Base-by-base conservation (phyloP, 2,797 vertebrate genomes). In the Rhinoraja longicauda region DNA sequence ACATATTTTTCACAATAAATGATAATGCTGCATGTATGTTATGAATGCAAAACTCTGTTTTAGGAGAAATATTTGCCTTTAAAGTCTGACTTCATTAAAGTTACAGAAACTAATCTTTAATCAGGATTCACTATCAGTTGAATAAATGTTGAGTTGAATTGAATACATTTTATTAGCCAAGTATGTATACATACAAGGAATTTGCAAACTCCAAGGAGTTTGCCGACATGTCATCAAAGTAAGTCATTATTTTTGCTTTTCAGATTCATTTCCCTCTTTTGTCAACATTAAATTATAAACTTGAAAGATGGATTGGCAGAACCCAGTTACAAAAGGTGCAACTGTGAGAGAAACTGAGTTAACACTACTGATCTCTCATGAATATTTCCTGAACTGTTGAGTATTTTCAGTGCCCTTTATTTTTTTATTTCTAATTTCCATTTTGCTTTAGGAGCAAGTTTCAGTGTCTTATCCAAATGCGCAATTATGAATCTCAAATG, bases 1-100 rank as follows among this genome's bases (percentile, higher is more conserved):
- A 53, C 36, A 75, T 92, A 73, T 92, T 92, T 90, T 75, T 73
- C 64, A 75, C 70, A 72, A 73, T 92, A 92, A 53, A 92, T 53
- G 45, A 73, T 92, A 73, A 75, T 53, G 53, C 70, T 72, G 26
- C 19, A 70, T 90, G 64, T 90, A 64, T 64, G 17, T 90, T 79
- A 9, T 84, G 13, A 32, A 77, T 84, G 81, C 24, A 29, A 32
- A 57, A 59, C 7, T 57, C 21, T 84, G 3, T 70, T 70, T 72
- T 36, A 12, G 84, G 6, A 62, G 13, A 32, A 64, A 59, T 36
- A 88, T 39, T 88, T 88, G n/a, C 13, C 45, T 59, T 67, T 86
- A 62, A 86, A 29, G 7, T 67, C 12, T 73, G n/a, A 39, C 45
- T 90, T 70, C 1, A 92, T 73, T 73, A 91, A 64, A 8, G 24